phyloP scores from a whole-genome alignment of 2,888 invertebrate genomes.

The Epiblema foenella region DNA sequence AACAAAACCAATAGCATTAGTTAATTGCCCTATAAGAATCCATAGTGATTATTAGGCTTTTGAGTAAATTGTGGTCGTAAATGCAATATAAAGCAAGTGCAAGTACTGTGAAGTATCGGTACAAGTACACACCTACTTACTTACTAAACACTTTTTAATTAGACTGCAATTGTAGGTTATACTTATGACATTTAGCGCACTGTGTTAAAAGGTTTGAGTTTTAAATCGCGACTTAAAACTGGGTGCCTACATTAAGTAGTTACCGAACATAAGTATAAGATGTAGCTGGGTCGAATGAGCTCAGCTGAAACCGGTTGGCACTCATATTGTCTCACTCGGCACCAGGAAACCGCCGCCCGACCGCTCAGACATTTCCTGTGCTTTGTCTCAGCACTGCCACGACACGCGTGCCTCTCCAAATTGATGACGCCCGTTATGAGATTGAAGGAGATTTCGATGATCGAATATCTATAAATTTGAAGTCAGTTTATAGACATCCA shows the following conservation, averaged over 20 bases:
- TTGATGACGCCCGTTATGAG: constrained; percentile 42
- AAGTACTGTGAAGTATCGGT: no score
- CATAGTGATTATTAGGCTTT: constrained; percentile 1
- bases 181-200: constrained; percentile 6
- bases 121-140: no score
- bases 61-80: not conserved
- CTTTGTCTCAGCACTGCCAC: constrained; percentile 71
- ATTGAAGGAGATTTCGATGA: constrained; percentile 19
- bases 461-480: constrained; percentile 22
- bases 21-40: constrained; percentile 9
- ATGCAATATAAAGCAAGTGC: not conserved
- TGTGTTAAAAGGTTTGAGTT: not conserved
- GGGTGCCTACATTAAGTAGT: constrained; percentile 29
- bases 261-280: constrained; percentile 42
- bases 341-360: constrained; percentile 79
- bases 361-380: constrained; percentile 79
- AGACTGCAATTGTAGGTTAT: not conserved
- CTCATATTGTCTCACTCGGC: constrained; percentile 80
- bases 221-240: not conserved
- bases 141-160: not conserved
- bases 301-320: constrained; percentile 77
- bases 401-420: constrained; percentile 49
- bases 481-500: constrained; percentile 1
- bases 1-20: not conserved
- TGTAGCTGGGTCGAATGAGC: constrained; percentile 68